These are phyloP conservation scores for Trissolcus brochymenae DNA, from an alignment of 2,888 invertebrate species.

Conservation along the genomic window DNA sequence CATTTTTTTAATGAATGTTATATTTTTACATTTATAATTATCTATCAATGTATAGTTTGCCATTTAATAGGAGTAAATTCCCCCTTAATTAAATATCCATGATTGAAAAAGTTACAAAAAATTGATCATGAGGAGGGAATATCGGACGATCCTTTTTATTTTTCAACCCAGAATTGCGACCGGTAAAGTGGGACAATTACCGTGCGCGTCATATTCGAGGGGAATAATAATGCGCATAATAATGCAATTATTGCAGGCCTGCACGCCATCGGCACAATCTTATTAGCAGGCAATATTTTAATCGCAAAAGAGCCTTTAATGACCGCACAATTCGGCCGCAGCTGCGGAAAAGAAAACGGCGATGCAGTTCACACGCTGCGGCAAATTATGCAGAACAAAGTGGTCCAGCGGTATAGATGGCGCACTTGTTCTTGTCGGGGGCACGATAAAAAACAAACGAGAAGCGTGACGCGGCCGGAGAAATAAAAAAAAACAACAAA, in stretches of 20 bases:
- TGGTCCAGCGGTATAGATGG: slow-evolving; percentile 49
- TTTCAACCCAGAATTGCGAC: background rate
- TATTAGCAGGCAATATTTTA: slow-evolving; percentile 75
- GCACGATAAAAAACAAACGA: slow-evolving; percentile 33
- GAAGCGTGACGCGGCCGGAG: slow-evolving; percentile 21
- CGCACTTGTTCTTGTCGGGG: slow-evolving; percentile 3
- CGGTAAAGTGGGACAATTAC: slow-evolving; percentile 37
- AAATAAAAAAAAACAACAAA: slow-evolving; percentile 36
- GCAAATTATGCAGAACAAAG: slow-evolving; percentile 54
- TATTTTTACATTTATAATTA: no score
- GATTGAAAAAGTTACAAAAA: background rate
- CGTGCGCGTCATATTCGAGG: slow-evolving; percentile 52
- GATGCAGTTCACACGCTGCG: slow-evolving; percentile 45
- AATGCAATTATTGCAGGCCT: slow-evolving; percentile 71
- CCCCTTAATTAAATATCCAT: slow-evolving; percentile 1
- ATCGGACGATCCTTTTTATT: background rate
- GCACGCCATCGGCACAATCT: slow-evolving; percentile 65
- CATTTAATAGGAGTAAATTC: background rate
- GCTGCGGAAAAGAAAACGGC: slow-evolving; percentile 47
- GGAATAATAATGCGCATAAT: slow-evolving; percentile 66
- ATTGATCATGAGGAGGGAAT: background rate
- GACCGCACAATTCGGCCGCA: slow-evolving; percentile 63
- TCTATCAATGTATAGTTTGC: no score
- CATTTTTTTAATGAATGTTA: no score
- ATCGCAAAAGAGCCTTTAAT: slow-evolving; percentile 71